Conservation (phyloP, 2,888 invertebrate genomes). For the Eubasilissa splendida region DNA sequence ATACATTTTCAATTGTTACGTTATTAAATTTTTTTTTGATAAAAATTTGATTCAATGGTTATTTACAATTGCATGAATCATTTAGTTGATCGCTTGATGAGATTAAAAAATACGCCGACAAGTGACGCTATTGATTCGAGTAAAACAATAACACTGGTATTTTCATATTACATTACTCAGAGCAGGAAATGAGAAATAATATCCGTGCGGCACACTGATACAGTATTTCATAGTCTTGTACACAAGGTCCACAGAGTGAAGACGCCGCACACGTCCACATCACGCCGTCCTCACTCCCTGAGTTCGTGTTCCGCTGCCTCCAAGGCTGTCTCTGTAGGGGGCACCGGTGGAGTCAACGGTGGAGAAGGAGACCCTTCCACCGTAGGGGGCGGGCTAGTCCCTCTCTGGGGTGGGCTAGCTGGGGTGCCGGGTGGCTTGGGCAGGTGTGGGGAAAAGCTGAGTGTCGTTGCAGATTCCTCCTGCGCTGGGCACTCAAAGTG, state of each 20-base stretch:
- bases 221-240: not conserved
- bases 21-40: no score
- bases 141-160: no score
- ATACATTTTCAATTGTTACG: no score
- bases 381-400: constrained; percentile 60
- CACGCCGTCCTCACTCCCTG: constrained; percentile 6
- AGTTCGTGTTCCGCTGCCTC: constrained; percentile 66
- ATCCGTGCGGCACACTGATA: no score
- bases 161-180: no score
- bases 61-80: no score
- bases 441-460: constrained; percentile 56
- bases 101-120: no score
- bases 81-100: no score
- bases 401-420: constrained; percentile 56
- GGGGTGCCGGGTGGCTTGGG: constrained; percentile 21
- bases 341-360: constrained; percentile 60
- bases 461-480: constrained; percentile 62
- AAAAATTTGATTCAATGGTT: no score
- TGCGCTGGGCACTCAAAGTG: constrained; percentile 97
- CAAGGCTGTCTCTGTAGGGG: constrained; percentile 70
- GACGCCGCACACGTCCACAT: not conserved
- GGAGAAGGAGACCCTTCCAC: constrained; percentile 49
- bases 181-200: no score
- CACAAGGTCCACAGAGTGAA: constrained; percentile 8
- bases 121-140: no score